A percentile compares a stretch with the other conserved stretches of the same genome.
phyloP scores from a whole-genome alignment of 1,140 invertebrate species.

The Eubasilissa regina region DNA sequence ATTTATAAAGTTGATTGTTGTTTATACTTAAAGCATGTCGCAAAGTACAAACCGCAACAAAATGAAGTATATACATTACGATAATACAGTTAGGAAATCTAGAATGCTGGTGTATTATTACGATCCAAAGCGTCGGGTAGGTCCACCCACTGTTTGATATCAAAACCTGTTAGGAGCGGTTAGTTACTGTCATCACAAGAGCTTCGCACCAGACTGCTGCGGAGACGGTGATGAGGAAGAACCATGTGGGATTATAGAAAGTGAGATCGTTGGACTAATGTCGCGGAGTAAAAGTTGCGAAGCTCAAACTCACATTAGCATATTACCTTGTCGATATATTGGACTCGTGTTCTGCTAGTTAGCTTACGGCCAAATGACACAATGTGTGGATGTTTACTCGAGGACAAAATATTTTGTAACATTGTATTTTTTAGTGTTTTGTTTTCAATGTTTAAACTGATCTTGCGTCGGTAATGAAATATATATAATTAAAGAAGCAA shows the following conservation, averaged over 20 bases:
- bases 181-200: background rate
- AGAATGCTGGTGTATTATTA: background rate
- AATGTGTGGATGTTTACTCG: background rate
- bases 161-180: background rate
- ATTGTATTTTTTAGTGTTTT: too few relatives aligned
- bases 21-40: background rate
- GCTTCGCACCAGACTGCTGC: too few relatives aligned
- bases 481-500: too few relatives aligned
- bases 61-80: background rate
- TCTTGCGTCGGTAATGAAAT: background rate
- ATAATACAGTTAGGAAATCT: background rate
- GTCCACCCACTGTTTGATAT: background rate
- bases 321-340: slow-evolving; percentile 10
- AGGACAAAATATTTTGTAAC: too few relatives aligned
- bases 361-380: background rate
- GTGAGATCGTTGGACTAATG: slow-evolving; percentile 21
- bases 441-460: background rate
- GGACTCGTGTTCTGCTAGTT: background rate
- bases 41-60: background rate
- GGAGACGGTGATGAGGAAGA: background rate
- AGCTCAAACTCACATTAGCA: slow-evolving; percentile 14
- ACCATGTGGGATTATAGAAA: slow-evolving; percentile 33
- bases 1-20: background rate
- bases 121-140: slow-evolving; percentile 31
- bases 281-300: slow-evolving; percentile 22